These are phyloP conservation scores for Stenotaenia linearis DNA, from an alignment of 2,888 invertebrate genomes.

Conservation along the genomic window DNA sequence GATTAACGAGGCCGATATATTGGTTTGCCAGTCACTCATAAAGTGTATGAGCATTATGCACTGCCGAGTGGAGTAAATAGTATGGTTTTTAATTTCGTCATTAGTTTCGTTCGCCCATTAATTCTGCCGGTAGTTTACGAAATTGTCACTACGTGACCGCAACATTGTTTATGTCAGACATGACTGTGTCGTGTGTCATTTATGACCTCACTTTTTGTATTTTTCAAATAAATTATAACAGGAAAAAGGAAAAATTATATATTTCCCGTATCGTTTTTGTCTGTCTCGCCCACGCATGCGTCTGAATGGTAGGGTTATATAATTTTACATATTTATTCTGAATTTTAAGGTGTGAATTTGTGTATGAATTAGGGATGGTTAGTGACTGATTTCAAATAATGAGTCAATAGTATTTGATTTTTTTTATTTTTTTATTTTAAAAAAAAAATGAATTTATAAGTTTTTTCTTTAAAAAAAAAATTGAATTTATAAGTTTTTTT, in stretches of 20 bases:
- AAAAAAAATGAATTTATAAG: too few relatives aligned
- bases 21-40: neutral
- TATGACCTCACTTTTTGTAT: neutral
- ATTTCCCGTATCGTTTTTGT: neutral
- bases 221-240: neutral
- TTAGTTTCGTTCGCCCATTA: neutral
- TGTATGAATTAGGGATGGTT: neutral
- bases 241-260: neutral
- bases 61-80: neutral
- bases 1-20: neutral
- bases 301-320: neutral
- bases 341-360: neutral
- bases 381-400: too few relatives aligned
- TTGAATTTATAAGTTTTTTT: too few relatives aligned
- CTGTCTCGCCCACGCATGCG: neutral
- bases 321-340: neutral
- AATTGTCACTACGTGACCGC: neutral
- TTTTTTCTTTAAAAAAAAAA: too few relatives aligned
- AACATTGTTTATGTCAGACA: neutral
- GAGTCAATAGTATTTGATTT: too few relatives aligned
- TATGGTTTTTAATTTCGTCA: neutral
- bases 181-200: neutral
- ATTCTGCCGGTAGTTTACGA: neutral
- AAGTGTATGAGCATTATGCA: neutral
- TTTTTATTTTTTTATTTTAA: too few relatives aligned